Percentiles rank a stretch among this genome's conserved stretches.
Evolutionary conservation across 2,797 vertebrate genomes (phyloP).

Genomic region (Gobio occitaniae): DNA sequence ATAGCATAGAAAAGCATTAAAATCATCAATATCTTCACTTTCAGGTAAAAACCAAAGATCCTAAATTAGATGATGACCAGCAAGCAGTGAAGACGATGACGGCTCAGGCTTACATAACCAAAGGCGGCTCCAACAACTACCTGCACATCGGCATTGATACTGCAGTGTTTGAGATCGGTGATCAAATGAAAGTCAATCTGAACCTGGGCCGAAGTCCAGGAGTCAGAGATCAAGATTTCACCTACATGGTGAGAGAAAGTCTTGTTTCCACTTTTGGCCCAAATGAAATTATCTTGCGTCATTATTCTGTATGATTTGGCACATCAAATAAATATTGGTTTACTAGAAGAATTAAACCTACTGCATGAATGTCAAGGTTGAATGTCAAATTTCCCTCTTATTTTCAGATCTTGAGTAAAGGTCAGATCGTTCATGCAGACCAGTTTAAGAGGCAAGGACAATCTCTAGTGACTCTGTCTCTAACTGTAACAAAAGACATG

Average conservation of each 20-base stretch:
- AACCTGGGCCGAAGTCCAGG: conserved; percentile 58
- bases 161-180: conserved; percentile 65
- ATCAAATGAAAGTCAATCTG: conserved; percentile 73
- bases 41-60: conserved; percentile 70
- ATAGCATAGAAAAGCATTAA: not conserved
- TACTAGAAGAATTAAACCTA: not conserved
- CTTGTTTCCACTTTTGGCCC: not conserved
- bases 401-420: not conserved
- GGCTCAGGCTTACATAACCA: conserved; percentile 69
- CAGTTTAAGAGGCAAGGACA: not conserved
- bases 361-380: not conserved
- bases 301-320: not conserved
- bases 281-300: not conserved
- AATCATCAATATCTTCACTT: not conserved
- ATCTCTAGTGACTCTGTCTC: not conserved
- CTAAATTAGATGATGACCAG: not conserved
- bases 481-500: conserved; percentile 54
- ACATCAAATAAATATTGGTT: not conserved
- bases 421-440: not conserved
- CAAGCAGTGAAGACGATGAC: conserved; percentile 72
- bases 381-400: not conserved
- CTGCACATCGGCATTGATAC: conserved; percentile 72
- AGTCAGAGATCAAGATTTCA: conserved; percentile 66
- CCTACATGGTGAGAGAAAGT: conserved; percentile 75
- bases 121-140: conserved; percentile 69